These are phyloP conservation scores for Leptinotarsa tumamoca DNA, from an alignment of 2,888 invertebrate genomes.

Conservation along the genomic window DNA sequence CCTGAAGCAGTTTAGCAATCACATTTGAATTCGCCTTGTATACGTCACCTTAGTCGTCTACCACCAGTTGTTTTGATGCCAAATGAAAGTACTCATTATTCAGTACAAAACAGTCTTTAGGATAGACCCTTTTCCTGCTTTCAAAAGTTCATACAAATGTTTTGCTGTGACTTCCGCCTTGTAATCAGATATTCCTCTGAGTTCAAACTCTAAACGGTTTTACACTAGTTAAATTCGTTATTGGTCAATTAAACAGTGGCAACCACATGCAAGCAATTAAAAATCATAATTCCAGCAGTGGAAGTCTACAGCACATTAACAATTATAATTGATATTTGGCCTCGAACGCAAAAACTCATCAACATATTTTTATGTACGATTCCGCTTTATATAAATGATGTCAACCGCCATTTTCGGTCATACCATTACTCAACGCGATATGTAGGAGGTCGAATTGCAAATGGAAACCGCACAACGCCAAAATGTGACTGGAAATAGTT, in stretches of 20 bases:
- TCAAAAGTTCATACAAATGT: no score
- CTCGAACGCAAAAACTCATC: conserved; percentile 15
- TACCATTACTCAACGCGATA: conserved; percentile 6
- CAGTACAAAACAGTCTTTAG: no score
- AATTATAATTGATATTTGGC: conserved; percentile 14
- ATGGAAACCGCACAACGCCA: not conserved
- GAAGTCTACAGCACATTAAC: conserved; percentile 13
- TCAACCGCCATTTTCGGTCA: conserved; percentile 8
- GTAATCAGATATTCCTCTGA: no score
- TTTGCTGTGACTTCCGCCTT: no score
- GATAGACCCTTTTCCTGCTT: no score
- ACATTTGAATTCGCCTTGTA: no score
- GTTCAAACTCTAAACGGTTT: not conserved
- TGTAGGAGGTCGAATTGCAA: conserved; percentile 1
- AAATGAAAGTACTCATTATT: no score
- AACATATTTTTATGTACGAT: conserved; percentile 16
- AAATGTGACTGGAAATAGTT: not conserved
- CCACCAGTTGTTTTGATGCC: no score
- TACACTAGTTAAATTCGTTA: not conserved
- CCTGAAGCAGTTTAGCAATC: no score
- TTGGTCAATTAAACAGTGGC: not conserved
- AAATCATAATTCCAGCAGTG: not conserved
- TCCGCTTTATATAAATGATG: conserved; percentile 2
- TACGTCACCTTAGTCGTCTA: no score
- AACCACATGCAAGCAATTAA: not conserved